Conservation (phyloP, 2,113 vertebrate genomes). For the Ctenodactylus gundi region DNA sequence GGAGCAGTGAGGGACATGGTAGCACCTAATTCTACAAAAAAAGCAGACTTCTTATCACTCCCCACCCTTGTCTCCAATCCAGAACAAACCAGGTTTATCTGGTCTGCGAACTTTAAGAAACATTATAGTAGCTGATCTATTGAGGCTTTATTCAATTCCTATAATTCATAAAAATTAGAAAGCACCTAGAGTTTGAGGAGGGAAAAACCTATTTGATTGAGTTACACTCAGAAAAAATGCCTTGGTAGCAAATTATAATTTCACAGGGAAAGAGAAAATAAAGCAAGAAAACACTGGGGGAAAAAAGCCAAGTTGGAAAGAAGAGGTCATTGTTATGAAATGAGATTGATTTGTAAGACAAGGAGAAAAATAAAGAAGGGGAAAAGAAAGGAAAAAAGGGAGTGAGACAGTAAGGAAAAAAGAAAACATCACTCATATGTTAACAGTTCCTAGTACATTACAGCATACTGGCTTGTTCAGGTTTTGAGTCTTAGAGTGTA, state of each 20-base stretch:
- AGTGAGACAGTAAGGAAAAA: not conserved
- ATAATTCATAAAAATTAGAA: not conserved
- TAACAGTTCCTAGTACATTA: not conserved
- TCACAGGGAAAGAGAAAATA: not conserved
- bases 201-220: not conserved
- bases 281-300: not conserved
- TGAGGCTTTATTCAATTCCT: not conserved
- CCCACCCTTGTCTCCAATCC: not conserved
- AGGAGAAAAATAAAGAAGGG: not conserved
- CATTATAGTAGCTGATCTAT: not conserved
- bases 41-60: too few species aligned
- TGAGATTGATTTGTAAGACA: not conserved
- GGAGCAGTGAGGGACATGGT: accelerated
- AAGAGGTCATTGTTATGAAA: not conserved
- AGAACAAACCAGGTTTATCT: not conserved
- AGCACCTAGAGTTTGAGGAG: not conserved
- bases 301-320: not conserved
- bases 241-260: not conserved
- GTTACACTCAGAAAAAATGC: not conserved
- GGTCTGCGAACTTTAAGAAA: not conserved
- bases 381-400: accelerated
- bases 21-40: not conserved
- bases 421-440: not conserved
- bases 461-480: not conserved
- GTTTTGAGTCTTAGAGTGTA: not conserved